Evolutionary conservation across 2,113 vertebrate genomes (phyloP), one percentile per base, ranked within the genome.

Genomic region (Plectropomus leopardus): DNA sequence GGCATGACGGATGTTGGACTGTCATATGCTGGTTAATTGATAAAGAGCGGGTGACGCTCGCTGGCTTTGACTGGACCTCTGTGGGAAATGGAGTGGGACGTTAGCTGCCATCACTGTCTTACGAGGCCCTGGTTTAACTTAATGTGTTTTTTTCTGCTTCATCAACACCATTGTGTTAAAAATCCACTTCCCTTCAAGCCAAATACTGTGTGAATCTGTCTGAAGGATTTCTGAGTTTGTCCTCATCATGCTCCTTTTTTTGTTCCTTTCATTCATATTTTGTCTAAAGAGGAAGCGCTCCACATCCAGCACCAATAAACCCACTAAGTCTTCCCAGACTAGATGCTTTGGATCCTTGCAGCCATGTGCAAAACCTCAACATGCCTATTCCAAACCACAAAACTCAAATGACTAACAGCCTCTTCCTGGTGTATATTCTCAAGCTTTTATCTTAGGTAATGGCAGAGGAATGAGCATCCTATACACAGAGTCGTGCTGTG

Each of bases 1-100:
- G 55, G 47, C 19, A 81, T 93, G 91, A 93, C 70, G 85, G 90
- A 92, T 92, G 88, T 84, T 10, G 23, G 58, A 17, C 86, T 86
- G 89, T 92, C 88, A 86, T 58, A 89, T 21, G 86, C 64, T 67
- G 83, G 80, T 85, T 90, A 87, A 86, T 67, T 21, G 79, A 80
- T 87, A 86, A 92, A 88, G 54, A 81, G 58, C 47, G 79, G 85
- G 83, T 5, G 81, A 57, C 47, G 76, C 73, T 57, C 32, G 24
- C 60, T 8, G 63, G 48, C 76, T 85, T 86, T 85, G 75, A 91
- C 60, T 78, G 78, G 77, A 10, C 54, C 63, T 51, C 44, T 40
- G 75, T 34, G 82, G 74, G 73, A 85, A 83, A 74, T 68, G 48
- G 59, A 78, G 42, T 19, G 75, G 71, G 80, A 58, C 44, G 70